Conservation (phyloP, 2,797 vertebrate genomes). For the Ctenochaetus hawaiiensis region DNA sequence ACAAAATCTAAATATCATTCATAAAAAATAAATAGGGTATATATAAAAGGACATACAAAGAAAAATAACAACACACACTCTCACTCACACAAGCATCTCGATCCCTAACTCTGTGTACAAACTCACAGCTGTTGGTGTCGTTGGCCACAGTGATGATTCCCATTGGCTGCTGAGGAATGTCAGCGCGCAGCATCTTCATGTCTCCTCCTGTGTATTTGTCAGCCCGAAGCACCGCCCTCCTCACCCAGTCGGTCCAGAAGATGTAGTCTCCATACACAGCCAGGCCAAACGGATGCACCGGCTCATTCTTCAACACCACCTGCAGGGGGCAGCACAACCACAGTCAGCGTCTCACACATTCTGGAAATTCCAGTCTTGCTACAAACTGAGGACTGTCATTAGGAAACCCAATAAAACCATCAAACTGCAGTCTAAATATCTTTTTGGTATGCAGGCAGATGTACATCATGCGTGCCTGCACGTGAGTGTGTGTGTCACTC, state of each 20-base stretch:
- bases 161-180: conserved; percentile 99
- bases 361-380: conserved; percentile 25
- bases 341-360: neutral
- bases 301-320: conserved; percentile 96
- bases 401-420: neutral
- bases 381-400: neutral
- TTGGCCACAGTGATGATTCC: conserved; percentile 97
- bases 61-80: too few species aligned
- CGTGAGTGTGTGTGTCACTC: conserved; percentile 75
- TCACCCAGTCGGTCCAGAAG: conserved; percentile 99
- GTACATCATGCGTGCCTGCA: neutral
- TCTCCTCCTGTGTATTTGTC: conserved; percentile 95
- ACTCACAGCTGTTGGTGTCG: conserved; percentile 97
- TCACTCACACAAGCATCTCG: conserved; percentile 85
- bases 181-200: conserved; percentile 94
- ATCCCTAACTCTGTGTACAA: conserved; percentile 94
- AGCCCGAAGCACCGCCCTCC: conserved; percentile 94
- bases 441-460: neutral
- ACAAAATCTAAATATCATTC: too few species aligned
- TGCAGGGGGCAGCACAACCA: conserved; percentile 68
- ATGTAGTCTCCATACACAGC: conserved; percentile 97
- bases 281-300: conserved; percentile 96
- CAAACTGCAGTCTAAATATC: conserved; percentile 1
- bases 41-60: too few species aligned
- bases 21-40: too few species aligned